Evolutionary conservation across 2,113 vertebrate genomes (phyloP).

Genomic region (Zosterops hypoxanthus): DNA sequence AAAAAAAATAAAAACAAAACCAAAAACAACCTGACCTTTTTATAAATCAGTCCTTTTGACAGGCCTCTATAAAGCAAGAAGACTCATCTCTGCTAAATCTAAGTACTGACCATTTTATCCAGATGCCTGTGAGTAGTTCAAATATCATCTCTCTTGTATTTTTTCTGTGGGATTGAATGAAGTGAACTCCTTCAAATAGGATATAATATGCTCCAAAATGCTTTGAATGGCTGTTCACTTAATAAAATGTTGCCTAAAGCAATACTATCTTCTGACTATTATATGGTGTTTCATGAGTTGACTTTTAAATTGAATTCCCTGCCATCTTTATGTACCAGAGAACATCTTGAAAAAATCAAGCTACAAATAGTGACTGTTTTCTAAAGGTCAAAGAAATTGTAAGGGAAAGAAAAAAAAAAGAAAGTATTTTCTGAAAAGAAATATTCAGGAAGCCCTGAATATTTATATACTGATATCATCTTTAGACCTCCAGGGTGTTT

Average conservation of each 20-base stretch:
- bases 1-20: no score
- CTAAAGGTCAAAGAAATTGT: slow-evolving; percentile 53
- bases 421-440: slow-evolving; percentile 48
- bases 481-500: slow-evolving; percentile 59
- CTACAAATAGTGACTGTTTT: slow-evolving; percentile 47
- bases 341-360: slow-evolving; percentile 63
- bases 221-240: slow-evolving; percentile 40
- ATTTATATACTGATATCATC: slow-evolving; percentile 62
- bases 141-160: slow-evolving; percentile 50
- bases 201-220: slow-evolving; percentile 17
- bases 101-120: neutral
- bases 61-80: neutral
- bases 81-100: neutral
- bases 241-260: slow-evolving; percentile 32
- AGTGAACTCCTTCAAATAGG: slow-evolving; percentile 1
- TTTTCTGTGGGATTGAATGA: slow-evolving; percentile 31
- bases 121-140: slow-evolving; percentile 30
- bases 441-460: slow-evolving; percentile 57
- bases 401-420: neutral
- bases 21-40: neutral
- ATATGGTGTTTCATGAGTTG: slow-evolving; percentile 44
- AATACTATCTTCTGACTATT: slow-evolving; percentile 31
- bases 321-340: slow-evolving; percentile 39
- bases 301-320: slow-evolving; percentile 54
- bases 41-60: neutral